Percentiles rank a stretch among this genome's conserved stretches.
phyloP scores from a whole-genome alignment of 2,797 vertebrate genomes.

The Chromobotia macracanthus region DNA sequence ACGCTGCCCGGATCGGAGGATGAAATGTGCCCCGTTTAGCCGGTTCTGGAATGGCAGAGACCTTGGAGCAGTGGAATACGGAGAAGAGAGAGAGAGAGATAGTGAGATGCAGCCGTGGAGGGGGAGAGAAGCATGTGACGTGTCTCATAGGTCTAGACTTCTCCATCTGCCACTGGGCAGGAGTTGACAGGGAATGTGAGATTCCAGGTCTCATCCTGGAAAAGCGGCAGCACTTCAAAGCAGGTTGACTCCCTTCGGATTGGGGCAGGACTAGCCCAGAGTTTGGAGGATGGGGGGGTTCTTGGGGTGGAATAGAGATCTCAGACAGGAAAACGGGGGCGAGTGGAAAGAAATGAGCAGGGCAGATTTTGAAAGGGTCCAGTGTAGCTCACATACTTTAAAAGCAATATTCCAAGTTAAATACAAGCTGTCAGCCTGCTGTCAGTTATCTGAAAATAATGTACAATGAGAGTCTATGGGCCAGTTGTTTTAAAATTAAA shows the following conservation, averaged over 20 bases:
- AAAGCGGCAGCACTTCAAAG: conserved; percentile 60
- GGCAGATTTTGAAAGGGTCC: conserved; percentile 16
- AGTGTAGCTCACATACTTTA: conserved; percentile 25
- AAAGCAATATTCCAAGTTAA: neutral
- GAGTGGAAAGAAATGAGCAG: conserved; percentile 14
- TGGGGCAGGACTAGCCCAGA: conserved; percentile 26
- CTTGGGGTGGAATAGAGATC: conserved; percentile 47
- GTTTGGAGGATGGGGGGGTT: conserved; percentile 25
- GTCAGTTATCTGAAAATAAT: neutral
- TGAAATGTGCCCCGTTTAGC: conserved; percentile 5
- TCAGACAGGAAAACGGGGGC: conserved; percentile 53
- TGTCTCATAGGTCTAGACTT: conserved; percentile 33
- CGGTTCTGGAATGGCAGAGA: conserved; percentile 1
- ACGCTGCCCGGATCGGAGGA: conserved; percentile 25
- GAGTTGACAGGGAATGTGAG: conserved; percentile 67
- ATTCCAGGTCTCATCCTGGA: conserved; percentile 61
- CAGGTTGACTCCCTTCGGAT: conserved; percentile 50
- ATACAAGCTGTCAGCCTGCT: neutral
- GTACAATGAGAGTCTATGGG: neutral
- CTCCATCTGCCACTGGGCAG: conserved; percentile 68
- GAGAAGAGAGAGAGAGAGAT: conserved; percentile 10
- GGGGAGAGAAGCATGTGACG: neutral
- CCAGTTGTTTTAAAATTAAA: neutral
- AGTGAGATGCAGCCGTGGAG: neutral
- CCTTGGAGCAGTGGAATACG: neutral